A percentile compares a stretch with the other conserved stretches of the same genome.
phyloP scores from a whole-genome alignment of 1,140 invertebrate genomes.

The Hyphantria cunea region DNA sequence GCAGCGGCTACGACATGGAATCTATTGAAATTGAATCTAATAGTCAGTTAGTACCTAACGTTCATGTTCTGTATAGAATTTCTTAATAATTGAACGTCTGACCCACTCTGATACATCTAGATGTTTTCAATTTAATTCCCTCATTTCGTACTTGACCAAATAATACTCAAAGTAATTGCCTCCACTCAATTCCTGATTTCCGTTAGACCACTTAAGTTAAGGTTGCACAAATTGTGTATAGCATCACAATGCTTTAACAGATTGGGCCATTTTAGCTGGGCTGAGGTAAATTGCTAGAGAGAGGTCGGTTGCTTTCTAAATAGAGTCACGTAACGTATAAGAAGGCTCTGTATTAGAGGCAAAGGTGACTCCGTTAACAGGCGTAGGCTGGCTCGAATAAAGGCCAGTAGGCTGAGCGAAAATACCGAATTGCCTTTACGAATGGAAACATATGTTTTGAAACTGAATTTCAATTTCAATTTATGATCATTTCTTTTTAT shows the following conservation, averaged over 20 bases:
- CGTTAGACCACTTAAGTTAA: constrained; percentile 30
- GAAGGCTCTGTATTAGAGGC: constrained; percentile 53
- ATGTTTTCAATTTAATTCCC: constrained; percentile 26
- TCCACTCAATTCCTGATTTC: constrained; percentile 20
- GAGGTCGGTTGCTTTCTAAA: constrained; percentile 50
- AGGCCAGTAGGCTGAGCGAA: constrained; percentile 40
- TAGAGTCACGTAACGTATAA: constrained; percentile 71
- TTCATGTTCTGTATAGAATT: constrained; percentile 23
- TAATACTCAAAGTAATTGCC: constrained; percentile 24
- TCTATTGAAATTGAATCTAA: constrained; percentile 26
- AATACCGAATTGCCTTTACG: constrained; percentile 37
- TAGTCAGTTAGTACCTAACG: constrained; percentile 10
- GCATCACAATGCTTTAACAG: constrained; percentile 52
- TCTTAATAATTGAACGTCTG: constrained; percentile 26
- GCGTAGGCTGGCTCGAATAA: constrained; percentile 49
- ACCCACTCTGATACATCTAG: constrained; percentile 1
- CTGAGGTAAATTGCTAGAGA: constrained; percentile 57
- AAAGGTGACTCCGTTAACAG: constrained; percentile 52
- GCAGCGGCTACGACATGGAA: constrained; percentile 14
- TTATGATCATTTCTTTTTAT: constrained; percentile 17
- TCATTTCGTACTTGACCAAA: constrained; percentile 9
- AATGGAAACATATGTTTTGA: constrained; percentile 28
- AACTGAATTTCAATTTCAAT: constrained; percentile 35
- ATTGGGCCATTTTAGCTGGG: constrained; percentile 48
- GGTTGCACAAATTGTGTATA: constrained; percentile 43